These are phyloP conservation scores for Mya arenaria DNA, from an alignment of 1,140 invertebrate genomes.

Conservation along the genomic window DNA sequence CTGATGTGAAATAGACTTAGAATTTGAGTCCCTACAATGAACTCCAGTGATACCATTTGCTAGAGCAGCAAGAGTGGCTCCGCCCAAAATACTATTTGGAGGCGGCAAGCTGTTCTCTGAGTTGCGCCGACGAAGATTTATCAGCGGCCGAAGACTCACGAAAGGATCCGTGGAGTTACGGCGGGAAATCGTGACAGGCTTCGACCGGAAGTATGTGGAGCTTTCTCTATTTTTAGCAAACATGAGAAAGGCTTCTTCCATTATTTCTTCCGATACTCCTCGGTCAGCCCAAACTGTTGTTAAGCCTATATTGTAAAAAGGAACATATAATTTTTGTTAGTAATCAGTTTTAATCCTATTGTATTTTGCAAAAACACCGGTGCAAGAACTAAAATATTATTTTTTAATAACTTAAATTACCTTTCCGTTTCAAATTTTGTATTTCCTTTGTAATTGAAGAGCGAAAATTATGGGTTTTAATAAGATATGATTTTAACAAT, in stretches of 20 bases:
- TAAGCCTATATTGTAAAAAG: slow-evolving; percentile 25
- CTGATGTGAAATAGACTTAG: slow-evolving; percentile 7
- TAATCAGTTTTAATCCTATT: too few relatives aligned
- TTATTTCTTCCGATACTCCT: slow-evolving; percentile 52
- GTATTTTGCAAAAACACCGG: too few relatives aligned
- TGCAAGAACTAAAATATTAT: too few relatives aligned
- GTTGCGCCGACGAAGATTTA: slow-evolving; percentile 49
- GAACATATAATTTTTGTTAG: too few relatives aligned
- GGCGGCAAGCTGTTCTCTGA: background rate
- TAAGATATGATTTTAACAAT: too few relatives aligned
- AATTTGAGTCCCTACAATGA: slow-evolving; percentile 1
- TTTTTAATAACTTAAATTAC: too few relatives aligned
- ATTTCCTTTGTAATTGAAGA: too few relatives aligned
- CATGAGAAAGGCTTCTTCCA: slow-evolving; percentile 45
- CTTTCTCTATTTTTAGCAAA: slow-evolving; percentile 53
- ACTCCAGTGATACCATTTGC: slow-evolving; percentile 35
- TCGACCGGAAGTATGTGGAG: slow-evolving; percentile 48
- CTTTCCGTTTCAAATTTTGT: too few relatives aligned
- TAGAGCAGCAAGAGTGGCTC: slow-evolving; percentile 31
- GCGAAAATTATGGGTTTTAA: too few relatives aligned
- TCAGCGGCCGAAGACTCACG: slow-evolving; percentile 46
- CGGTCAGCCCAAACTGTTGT: slow-evolving; percentile 51
- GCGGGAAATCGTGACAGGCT: slow-evolving; percentile 48
- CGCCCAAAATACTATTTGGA: slow-evolving; percentile 16
- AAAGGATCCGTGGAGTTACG: slow-evolving; percentile 55